These are phyloP conservation scores for Cynaeus angustus DNA, from an alignment of 2,888 invertebrate species.

Conservation along the genomic window DNA sequence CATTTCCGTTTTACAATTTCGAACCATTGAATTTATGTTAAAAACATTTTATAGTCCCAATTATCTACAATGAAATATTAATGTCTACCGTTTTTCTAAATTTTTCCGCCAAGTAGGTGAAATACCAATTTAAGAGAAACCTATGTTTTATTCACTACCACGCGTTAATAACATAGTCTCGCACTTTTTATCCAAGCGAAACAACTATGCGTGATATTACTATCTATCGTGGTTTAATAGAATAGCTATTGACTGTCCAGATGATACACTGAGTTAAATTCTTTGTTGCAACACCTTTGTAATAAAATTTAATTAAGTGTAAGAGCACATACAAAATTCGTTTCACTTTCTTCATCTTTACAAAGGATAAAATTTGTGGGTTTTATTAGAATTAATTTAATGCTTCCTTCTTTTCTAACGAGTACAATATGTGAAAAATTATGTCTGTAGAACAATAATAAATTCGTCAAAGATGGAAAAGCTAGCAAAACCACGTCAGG, in stretches of 20 bases:
- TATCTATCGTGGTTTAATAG: slow-evolving; percentile 5
- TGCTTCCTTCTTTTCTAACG: slow-evolving; percentile 17
- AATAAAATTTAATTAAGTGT: not conserved
- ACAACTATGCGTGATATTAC: slow-evolving; percentile 12
- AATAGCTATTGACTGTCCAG: slow-evolving; percentile 6
- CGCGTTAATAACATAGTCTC: slow-evolving; percentile 16
- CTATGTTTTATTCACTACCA: slow-evolving; percentile 28
- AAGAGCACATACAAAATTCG: slow-evolving; percentile 7
- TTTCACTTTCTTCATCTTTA: slow-evolving; percentile 28
- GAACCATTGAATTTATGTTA: no score
- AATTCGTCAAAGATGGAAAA: slow-evolving; percentile 11
- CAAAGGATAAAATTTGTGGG: slow-evolving; percentile 11
- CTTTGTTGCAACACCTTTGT: not conserved
- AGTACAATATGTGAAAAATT: not conserved
- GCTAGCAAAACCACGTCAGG: slow-evolving; percentile 3
- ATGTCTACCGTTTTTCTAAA: slow-evolving; percentile 1
- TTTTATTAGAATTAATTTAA: slow-evolving; percentile 22
- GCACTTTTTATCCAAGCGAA: slow-evolving; percentile 20
- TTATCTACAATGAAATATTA: no score
- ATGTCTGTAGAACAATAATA: not conserved
- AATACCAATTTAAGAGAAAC: slow-evolving; percentile 28
- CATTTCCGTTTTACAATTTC: no score
- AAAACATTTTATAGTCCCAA: no score
- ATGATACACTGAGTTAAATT: not conserved
- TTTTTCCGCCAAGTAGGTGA: slow-evolving; percentile 16